phyloP scores from a whole-genome alignment of 92 coral and sea anemone genomes.

The Palythoa heliodiscus region DNA sequence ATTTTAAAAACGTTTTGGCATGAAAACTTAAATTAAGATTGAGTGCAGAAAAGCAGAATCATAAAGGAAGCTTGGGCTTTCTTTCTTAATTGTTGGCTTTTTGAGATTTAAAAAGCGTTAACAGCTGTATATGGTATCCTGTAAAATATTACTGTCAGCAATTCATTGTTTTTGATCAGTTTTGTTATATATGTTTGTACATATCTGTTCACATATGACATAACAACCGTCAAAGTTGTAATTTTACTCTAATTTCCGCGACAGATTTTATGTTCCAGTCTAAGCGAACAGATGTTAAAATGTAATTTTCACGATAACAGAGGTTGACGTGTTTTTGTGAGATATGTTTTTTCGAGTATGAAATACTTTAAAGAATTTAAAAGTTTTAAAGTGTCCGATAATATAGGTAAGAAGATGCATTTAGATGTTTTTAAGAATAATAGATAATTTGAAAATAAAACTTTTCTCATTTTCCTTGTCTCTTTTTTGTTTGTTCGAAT shows the following conservation, averaged over 20 bases:
- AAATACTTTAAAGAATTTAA: not conserved
- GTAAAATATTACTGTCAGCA: not conserved
- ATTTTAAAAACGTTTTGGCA: not conserved
- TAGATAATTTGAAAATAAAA: constrained; percentile 12
- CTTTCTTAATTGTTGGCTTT: not conserved
- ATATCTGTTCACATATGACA: not conserved
- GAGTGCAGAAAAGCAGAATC: no score
- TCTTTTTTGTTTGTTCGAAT: no score
- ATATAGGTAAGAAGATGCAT: not conserved
- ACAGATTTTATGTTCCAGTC: not conserved
- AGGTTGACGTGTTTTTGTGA: not conserved
- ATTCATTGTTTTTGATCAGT: not conserved
- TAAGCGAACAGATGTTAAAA: not conserved
- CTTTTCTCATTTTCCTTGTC: not conserved
- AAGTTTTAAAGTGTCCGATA: not conserved
- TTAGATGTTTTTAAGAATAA: not conserved
- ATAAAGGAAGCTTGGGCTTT: not conserved
- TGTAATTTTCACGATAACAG: not conserved
- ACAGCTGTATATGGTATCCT: not conserved
- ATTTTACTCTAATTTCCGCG: not conserved
- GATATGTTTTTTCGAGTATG: not conserved
- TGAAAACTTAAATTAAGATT: not conserved
- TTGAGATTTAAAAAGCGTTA: not conserved
- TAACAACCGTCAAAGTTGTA: not conserved
- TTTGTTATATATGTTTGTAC: not conserved